Conservation (phyloP, 2,888 invertebrate genomes). For the Leucoma salicis region DNA sequence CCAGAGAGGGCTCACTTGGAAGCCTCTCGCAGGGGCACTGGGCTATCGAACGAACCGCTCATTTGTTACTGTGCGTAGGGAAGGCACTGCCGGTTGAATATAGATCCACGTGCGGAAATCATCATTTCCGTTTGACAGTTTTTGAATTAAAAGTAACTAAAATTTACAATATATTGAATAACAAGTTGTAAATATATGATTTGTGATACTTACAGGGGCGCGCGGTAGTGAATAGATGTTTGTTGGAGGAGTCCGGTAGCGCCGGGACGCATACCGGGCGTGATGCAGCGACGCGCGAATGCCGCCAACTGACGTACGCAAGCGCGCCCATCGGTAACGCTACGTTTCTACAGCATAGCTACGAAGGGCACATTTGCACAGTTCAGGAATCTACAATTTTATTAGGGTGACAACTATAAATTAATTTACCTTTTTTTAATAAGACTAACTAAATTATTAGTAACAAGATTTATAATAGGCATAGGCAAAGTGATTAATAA, state of each 20-base stretch:
- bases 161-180: slow-evolving; percentile 1
- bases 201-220: slow-evolving; percentile 72
- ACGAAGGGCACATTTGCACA: slow-evolving; percentile 41
- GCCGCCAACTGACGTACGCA: slow-evolving; percentile 73
- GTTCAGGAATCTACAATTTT: slow-evolving; percentile 8
- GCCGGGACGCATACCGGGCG: slow-evolving; percentile 63
- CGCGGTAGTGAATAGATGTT: slow-evolving; percentile 60
- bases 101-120: slow-evolving; percentile 70
- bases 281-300: slow-evolving; percentile 67
- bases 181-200: slow-evolving; percentile 5
- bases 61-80: slow-evolving; percentile 70
- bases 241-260: slow-evolving; percentile 42
- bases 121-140: slow-evolving; percentile 40
- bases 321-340: slow-evolving; percentile 49
- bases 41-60: slow-evolving; percentile 79
- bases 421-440: too few relatives aligned
- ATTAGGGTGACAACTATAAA: background rate
- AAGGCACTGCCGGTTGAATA: slow-evolving; percentile 54
- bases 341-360: slow-evolving; percentile 40
- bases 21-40: slow-evolving; percentile 79
- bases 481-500: too few relatives aligned
- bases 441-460: too few relatives aligned
- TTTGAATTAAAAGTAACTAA: slow-evolving; percentile 40
- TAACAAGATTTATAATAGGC: too few relatives aligned
- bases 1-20: slow-evolving; percentile 50